A percentile compares a stretch with the other conserved stretches of the same genome.
Evolutionary conservation across 1,140 invertebrate genomes (phyloP).

Genomic region (Euborellia annulipes): DNA sequence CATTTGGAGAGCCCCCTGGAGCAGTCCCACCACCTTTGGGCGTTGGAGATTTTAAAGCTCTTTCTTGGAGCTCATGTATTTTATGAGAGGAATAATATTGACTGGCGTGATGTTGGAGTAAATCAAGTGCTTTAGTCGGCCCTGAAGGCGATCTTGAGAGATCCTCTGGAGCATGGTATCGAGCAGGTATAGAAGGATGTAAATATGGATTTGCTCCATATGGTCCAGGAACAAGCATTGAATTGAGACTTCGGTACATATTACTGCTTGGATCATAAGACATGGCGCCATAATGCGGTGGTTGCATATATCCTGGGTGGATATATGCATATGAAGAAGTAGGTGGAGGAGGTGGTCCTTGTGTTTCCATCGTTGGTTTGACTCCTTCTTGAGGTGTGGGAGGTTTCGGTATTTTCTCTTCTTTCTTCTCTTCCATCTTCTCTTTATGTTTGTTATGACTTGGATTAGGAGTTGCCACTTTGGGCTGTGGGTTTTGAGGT

Average conservation of each 20-base stretch:
- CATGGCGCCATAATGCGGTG: conserved; percentile 54
- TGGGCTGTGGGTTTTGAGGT: not conserved
- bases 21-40: conserved; percentile 38
- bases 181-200: conserved; percentile 30
- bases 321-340: conserved; percentile 74
- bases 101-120: conserved; percentile 63
- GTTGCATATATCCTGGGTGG: conserved; percentile 61
- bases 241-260: conserved; percentile 49
- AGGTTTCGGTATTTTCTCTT: conserved; percentile 43
- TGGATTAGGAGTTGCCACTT: conserved; percentile 20
- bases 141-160: conserved; percentile 40
- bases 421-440: conserved; percentile 39
- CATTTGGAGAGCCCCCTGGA: conserved; percentile 30
- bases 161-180: conserved; percentile 68
- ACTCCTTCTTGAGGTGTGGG: conserved; percentile 53
- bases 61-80: conserved; percentile 81
- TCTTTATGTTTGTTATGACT: conserved; percentile 38
- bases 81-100: conserved; percentile 73
- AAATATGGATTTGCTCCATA: conserved; percentile 29
- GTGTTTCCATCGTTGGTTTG: conserved; percentile 84
- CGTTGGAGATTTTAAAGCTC: conserved; percentile 62
- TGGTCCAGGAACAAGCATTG: conserved; percentile 57
- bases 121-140: conserved; percentile 52
- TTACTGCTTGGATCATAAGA: conserved; percentile 60
- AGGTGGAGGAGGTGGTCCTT: conserved; percentile 76